Base-by-base conservation (phyloP, 2,797 vertebrate genomes). In the Alfaro cultratus region DNA sequence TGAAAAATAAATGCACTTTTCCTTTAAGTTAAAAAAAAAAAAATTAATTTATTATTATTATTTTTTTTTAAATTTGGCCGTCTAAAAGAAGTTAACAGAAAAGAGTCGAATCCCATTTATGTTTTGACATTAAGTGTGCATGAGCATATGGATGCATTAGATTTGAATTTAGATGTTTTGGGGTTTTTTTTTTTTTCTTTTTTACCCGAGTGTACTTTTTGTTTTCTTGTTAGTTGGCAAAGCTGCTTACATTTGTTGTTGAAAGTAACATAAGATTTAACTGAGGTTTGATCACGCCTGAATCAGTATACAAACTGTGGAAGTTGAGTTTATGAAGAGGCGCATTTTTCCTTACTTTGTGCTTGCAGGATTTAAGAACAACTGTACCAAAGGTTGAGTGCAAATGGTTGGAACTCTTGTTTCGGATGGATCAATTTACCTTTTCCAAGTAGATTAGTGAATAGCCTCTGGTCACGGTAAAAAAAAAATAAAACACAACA, bases 1-100 rank as follows among this genome's bases (percentile, higher is more conserved):
- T 94, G 93, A 96, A 96, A 96, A 96, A 97, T 97, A 96, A 97
- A 98, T 97, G 97, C 98, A 97, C 97, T 99, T 98, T 99, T 99
- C 97, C 97, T 97, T 98, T 98, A 92, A 93, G 91, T 95, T 81
- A 90, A 87, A 91, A 90, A 85, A 79, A 12, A 73, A 73, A 12
- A n/a, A 57, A 57, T 77, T 96, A 95, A 95, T 95, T 95, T 95
- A 93, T 92, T 93, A 89, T 93, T 92, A 15, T 15, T 88, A 81
- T 80, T 95, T 92, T 92, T 60, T 85, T 91, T 88, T 91, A 75
- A 91, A 93, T 93, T 92, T 88, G 93, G 89, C 93, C 92, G 92
- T 93, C 90, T 92, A 92, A 94, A 94, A 93, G 83, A 94, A 94
- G 91, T 88, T 90, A 93, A 92, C 94, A 86, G 91, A 92, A 87